Evolutionary conservation across 64 coral and sea anemone genomes (phyloP).

Genomic region (Catalaphyllia jardinei): DNA sequence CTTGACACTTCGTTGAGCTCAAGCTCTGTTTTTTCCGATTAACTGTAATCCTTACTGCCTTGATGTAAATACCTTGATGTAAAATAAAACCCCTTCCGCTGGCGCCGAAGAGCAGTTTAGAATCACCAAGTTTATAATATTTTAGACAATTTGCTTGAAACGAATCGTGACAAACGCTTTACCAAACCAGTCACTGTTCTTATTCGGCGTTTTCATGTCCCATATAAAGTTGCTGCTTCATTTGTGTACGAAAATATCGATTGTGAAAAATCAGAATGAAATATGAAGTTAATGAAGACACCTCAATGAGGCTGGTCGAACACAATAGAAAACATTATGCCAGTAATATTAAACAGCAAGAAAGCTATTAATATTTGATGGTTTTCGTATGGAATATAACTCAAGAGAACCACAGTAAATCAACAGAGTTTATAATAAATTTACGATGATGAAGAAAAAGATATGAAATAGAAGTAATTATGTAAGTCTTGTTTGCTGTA

Average conservation of each 20-base stretch:
- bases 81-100: too few species aligned
- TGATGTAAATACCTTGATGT: not conserved
- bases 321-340: slow-evolving; percentile 1
- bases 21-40: slow-evolving; percentile 36
- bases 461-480: not conserved
- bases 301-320: not conserved
- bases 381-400: slow-evolving; percentile 33
- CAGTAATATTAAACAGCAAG: slow-evolving; percentile 28
- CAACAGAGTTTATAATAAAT: slow-evolving; percentile 4
- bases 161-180: too few species aligned
- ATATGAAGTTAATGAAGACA: slow-evolving; percentile 3
- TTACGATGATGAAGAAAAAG: not conserved
- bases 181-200: too few species aligned
- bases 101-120: not conserved
- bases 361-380: slow-evolving; percentile 19
- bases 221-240: not conserved
- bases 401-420: not conserved
- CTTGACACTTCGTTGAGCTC: not conserved
- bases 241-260: not conserved
- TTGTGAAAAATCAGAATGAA: slow-evolving; percentile 6
- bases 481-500: not conserved
- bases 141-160: not conserved
- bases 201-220: not conserved
- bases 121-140: not conserved
- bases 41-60: not conserved